A percentile compares a stretch with the other conserved stretches of the same genome.
phyloP scores from a whole-genome alignment of 1,140 invertebrate genomes.

The Leptestheria dahalacensis region DNA sequence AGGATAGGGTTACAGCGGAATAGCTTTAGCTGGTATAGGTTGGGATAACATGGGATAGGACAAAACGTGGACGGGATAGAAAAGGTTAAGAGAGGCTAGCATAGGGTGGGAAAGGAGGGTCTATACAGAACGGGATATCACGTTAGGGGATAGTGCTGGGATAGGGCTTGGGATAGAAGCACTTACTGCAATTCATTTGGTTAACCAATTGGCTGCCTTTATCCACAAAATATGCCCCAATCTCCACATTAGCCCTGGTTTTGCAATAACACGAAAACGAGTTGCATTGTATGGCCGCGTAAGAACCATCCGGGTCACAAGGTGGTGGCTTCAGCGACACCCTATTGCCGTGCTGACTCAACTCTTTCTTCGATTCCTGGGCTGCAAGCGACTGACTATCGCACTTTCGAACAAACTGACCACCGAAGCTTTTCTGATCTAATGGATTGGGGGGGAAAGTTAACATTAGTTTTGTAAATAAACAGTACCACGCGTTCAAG shows the following conservation, averaged over 20 bases:
- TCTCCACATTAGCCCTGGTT: background rate
- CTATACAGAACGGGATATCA: background rate
- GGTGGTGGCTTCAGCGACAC: background rate
- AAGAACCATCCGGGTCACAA: conserved; percentile 14
- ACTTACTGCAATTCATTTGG: conserved; percentile 6
- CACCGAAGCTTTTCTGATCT: background rate
- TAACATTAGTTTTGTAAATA: too few species aligned
- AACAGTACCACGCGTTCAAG: background rate
- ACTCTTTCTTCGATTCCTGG: background rate
- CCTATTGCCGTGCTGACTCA: conserved; percentile 6
- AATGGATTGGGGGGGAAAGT: too few species aligned
- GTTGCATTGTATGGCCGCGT: conserved; percentile 10
- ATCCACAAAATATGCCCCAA: background rate
- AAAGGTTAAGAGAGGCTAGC: too few species aligned
- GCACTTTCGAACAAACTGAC: conserved; percentile 2
- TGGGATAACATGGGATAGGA: too few species aligned
- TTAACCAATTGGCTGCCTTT: background rate
- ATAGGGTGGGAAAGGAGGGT: too few species aligned
- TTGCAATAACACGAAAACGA: conserved; percentile 4
- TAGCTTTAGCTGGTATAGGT: too few species aligned
- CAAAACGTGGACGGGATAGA: too few species aligned
- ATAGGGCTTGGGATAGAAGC: background rate
- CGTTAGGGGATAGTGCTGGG: background rate
- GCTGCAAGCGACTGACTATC: conserved; percentile 7
- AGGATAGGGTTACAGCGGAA: too few species aligned